Conservation (phyloP, 2,888 invertebrate genomes). For the Petrophora chlorosata region DNA sequence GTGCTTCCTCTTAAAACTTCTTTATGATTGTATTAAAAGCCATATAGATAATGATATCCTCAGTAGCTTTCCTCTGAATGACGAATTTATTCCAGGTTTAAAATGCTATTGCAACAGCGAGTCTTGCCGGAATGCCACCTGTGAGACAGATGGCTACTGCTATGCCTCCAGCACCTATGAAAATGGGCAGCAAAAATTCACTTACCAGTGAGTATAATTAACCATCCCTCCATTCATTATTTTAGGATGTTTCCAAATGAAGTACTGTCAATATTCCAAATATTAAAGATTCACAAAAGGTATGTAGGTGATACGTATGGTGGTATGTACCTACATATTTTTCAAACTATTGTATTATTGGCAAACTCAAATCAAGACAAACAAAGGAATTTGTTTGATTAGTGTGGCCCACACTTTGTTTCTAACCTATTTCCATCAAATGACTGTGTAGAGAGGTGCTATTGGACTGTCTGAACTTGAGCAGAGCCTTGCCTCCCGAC, state of each 20-base stretch:
- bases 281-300: not conserved
- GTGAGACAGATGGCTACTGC: slow-evolving; percentile 95
- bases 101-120: slow-evolving; percentile 95
- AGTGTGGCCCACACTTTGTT: slow-evolving; percentile 35
- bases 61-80: not conserved
- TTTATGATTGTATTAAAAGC: too few species aligned
- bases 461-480: slow-evolving; percentile 83
- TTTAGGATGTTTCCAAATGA: slow-evolving; percentile 15
- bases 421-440: slow-evolving; percentile 66
- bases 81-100: slow-evolving; percentile 79
- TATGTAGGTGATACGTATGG: too few species aligned
- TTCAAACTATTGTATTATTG: slow-evolving; percentile 32
- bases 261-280: not conserved
- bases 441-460: slow-evolving; percentile 72
- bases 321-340: slow-evolving; percentile 10
- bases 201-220: slow-evolving; percentile 88
- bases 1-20: too few species aligned
- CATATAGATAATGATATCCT: too few species aligned
- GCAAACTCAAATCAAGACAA: slow-evolving; percentile 73
- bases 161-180: slow-evolving; percentile 90
- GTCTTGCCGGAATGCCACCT: slow-evolving; percentile 90
- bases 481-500: slow-evolving; percentile 82
- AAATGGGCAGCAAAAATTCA: slow-evolving; percentile 85
- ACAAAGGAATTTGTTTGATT: slow-evolving; percentile 26
- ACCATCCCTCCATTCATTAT: not conserved